Percentiles rank a stretch among this genome's conserved stretches.
Conservation (phyloP, 1,140 invertebrate genomes). For the Potamilus streckersoni region DNA sequence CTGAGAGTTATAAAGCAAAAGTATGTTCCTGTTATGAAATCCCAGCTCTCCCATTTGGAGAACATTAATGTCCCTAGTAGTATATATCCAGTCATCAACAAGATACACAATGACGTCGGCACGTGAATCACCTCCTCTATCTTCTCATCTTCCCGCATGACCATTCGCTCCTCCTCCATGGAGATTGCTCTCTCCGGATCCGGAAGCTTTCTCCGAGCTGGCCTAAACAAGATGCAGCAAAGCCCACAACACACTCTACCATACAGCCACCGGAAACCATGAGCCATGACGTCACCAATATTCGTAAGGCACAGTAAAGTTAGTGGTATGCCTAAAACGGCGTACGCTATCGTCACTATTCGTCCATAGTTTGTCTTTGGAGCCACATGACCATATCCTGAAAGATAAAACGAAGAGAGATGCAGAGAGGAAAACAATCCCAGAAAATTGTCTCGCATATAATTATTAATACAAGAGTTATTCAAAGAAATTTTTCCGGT, state of each 20-base stretch:
- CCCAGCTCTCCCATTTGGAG: slow-evolving; percentile 71
- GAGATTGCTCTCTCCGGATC: slow-evolving; percentile 50
- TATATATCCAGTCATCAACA: slow-evolving; percentile 66
- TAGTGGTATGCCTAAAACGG: slow-evolving; percentile 96
- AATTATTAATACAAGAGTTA: too few relatives aligned
- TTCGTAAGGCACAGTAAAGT: slow-evolving; percentile 92
- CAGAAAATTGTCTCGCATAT: too few relatives aligned
- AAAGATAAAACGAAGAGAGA: slow-evolving; percentile 8
- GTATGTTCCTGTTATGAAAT: slow-evolving; percentile 89
- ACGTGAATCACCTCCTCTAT: slow-evolving; percentile 54
- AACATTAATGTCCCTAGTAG: slow-evolving; percentile 65
- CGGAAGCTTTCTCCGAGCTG: slow-evolving; percentile 31
- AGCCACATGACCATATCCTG: slow-evolving; percentile 95
- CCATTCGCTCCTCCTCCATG: slow-evolving; percentile 31
- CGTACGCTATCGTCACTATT: slow-evolving; percentile 92
- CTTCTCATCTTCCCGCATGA: slow-evolving; percentile 47
- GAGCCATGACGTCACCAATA: slow-evolving; percentile 94
- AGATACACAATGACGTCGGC: slow-evolving; percentile 56
- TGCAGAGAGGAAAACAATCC: too few relatives aligned
- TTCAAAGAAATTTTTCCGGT: too few relatives aligned
- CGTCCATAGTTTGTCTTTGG: slow-evolving; percentile 91
- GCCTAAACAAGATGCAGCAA: slow-evolving; percentile 53
- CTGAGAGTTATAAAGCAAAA: slow-evolving; percentile 90
- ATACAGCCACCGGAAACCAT: slow-evolving; percentile 95
- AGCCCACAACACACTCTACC: slow-evolving; percentile 73